A percentile compares a stretch with the other conserved stretches of the same genome.
phyloP scores from a whole-genome alignment of 2,113 vertebrate genomes.

The Acanthochromis polyacanthus region DNA sequence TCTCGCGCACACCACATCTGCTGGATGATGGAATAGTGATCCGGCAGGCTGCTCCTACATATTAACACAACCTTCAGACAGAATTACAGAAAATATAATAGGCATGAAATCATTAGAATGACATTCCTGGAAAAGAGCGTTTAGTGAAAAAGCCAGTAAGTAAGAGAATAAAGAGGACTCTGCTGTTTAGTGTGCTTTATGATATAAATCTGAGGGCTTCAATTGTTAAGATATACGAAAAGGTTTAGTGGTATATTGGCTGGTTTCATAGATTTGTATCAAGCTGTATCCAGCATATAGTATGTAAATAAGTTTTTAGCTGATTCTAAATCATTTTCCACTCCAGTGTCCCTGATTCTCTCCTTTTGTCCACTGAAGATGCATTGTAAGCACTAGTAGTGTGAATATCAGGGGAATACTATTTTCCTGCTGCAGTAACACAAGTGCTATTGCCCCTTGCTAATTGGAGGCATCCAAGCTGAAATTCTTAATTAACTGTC shows the following conservation, averaged over 20 bases:
- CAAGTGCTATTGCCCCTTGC: slow-evolving; percentile 78
- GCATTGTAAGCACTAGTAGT: slow-evolving; percentile 59
- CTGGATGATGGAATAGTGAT: slow-evolving; percentile 33
- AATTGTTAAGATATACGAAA: slow-evolving; percentile 29
- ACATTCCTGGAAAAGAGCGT: slow-evolving; percentile 22
- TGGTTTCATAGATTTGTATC: slow-evolving; percentile 11
- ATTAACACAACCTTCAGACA: slow-evolving; percentile 57
- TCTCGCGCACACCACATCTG: slow-evolving; percentile 46
- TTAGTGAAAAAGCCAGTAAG: slow-evolving; percentile 27
- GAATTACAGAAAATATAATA: slow-evolving; percentile 46
- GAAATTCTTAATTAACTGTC: slow-evolving; percentile 90
- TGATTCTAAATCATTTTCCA: slow-evolving; percentile 3
- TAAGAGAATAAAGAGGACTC: slow-evolving; percentile 10
- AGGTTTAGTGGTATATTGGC: neutral
- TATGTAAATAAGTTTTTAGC: neutral
- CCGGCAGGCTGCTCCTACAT: slow-evolving; percentile 49
- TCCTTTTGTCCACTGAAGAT: slow-evolving; percentile 59
- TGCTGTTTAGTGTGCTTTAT: slow-evolving; percentile 2
- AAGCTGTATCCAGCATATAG: slow-evolving; percentile 11
- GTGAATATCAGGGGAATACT: slow-evolving; percentile 75
- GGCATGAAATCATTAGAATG: slow-evolving; percentile 55
- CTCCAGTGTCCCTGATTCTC: neutral
- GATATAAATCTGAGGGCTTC: slow-evolving; percentile 1
- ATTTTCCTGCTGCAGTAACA: slow-evolving; percentile 77
- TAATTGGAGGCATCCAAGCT: slow-evolving; percentile 88